phyloP scores from a whole-genome alignment of 2,113 vertebrate species.

The Amazona vittata region DNA sequence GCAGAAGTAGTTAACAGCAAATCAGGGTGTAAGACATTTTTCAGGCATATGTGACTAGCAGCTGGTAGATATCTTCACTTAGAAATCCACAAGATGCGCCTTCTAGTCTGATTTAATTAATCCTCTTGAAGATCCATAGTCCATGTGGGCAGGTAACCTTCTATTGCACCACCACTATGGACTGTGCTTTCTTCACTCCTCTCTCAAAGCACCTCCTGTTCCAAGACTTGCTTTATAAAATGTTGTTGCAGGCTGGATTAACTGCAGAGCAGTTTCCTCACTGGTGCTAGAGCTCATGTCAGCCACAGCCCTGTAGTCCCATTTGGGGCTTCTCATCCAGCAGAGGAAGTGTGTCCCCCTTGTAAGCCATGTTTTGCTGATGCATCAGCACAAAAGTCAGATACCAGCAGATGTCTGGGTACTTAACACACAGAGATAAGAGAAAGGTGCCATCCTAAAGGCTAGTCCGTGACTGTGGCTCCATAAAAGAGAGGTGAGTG shows the following conservation, averaged over 20 bases:
- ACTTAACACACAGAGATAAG: background rate
- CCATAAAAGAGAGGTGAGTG: background rate
- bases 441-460: background rate
- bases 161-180: accelerated
- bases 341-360: background rate
- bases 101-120: background rate
- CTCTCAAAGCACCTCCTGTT: background rate
- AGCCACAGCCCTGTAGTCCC: background rate
- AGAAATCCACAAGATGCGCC: background rate
- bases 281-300: background rate
- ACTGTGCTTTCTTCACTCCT: background rate
- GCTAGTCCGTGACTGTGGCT: background rate
- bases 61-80: background rate
- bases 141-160: background rate
- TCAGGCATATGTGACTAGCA: background rate
- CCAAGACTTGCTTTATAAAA: background rate
- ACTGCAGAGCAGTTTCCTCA: background rate
- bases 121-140: background rate
- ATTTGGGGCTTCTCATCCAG: background rate
- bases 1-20: background rate
- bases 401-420: background rate
- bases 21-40: background rate
- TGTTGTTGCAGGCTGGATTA: background rate
- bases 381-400: background rate
- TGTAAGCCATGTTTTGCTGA: background rate